These are phyloP conservation scores for Gallinago jamesoni DNA, from an alignment of 2,113 vertebrate genomes.

Conservation along the genomic window DNA sequence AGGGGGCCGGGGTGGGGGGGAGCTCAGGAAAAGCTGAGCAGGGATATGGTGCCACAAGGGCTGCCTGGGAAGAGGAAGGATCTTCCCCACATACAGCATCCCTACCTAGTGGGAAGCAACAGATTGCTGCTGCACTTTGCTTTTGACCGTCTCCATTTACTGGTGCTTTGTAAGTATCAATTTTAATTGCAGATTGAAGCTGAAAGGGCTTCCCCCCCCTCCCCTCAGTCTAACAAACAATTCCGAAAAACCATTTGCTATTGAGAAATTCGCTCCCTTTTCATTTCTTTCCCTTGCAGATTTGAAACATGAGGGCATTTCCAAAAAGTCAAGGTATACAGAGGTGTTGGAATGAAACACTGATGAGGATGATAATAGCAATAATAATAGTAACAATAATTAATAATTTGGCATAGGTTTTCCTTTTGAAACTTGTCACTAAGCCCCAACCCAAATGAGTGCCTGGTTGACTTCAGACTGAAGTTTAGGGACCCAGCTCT, in stretches of 20 bases:
- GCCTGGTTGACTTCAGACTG: neutral
- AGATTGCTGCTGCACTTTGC: neutral
- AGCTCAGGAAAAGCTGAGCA: neutral
- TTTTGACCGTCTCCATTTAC: neutral
- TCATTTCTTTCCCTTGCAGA: neutral
- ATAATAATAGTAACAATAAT: neutral
- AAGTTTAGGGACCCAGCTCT: neutral
- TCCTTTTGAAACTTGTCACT: neutral
- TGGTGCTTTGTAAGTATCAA: neutral
- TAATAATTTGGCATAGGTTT: neutral
- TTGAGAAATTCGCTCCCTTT: accelerated
- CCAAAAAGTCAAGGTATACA: neutral
- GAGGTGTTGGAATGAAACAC: neutral
- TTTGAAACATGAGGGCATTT: neutral
- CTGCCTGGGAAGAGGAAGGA: neutral
- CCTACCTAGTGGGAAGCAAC: neutral
- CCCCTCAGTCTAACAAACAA: neutral
- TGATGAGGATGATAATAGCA: neutral
- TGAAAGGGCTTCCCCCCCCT: neutral
- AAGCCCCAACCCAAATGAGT: neutral
- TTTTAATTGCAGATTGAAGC: neutral
- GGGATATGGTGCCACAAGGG: neutral
- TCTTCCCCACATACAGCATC: neutral
- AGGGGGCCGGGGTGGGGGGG: accelerated
- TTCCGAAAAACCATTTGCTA: neutral